Evolutionary conservation across 1,140 invertebrate genomes (phyloP), one percentile per base, ranked within the genome.

Genomic region (Cecropterus lyciades): DNA sequence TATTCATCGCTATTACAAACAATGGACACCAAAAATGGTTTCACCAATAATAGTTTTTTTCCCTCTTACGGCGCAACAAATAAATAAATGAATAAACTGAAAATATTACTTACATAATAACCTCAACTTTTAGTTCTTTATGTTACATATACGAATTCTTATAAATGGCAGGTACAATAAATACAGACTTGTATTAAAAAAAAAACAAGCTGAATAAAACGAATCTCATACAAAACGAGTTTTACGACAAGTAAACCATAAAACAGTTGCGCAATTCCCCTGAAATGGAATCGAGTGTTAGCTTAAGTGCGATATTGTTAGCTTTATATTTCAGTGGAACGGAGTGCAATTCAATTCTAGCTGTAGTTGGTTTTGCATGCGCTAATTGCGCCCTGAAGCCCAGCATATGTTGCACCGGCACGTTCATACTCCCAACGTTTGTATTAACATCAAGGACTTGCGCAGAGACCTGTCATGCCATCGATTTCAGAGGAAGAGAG

Each of bases 381-480:
- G 27, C 48, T 20, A 16, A n/a, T n/a, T 73, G 51, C 49, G 15
- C 4, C 3, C 56, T 59, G 5, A 13, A 59, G 13, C 33, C 30
- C 3, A 27, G 60, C 3, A 62, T 68, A 16, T 66, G 72, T 64
- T 86, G 82, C 48, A 43, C 78, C 8, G 82, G 84, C 14, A 78
- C 73, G 13, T 65, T 71, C 27, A 59, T 86, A 63, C 56, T 59
- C 13, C 52, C 69, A 2, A 69, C 78, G 46, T 65, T 77, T 13
- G 62, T 82, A 42, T 60, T 85, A 27, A 82, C 82, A 10, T 82
- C 84, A 5, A 57, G 70, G 8, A 73, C 56, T 37, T 87, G 82
- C 45, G 82, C 79, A 33, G 33, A 68, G 67, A 60, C 57, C 0
- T 82, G 81, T 53, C 51, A 75, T 27, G 67, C n/a, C 3, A 48